phyloP scores from a whole-genome alignment of 2,888 invertebrate species.

The Ametastegia equiseti region DNA sequence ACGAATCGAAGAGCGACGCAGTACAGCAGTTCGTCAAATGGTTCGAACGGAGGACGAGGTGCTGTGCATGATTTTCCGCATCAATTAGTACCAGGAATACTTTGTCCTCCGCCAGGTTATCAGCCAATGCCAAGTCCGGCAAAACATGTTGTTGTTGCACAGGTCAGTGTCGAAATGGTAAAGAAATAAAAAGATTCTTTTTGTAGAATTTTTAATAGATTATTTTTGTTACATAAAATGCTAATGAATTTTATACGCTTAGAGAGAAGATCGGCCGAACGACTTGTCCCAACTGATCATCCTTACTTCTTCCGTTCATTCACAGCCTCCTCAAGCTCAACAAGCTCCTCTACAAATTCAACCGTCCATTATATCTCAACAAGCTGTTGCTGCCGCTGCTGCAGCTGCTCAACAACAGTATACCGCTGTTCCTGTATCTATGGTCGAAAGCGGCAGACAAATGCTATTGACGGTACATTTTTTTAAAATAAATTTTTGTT shows the following conservation, averaged over 20 bases:
- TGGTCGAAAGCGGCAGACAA: slow-evolving; percentile 91
- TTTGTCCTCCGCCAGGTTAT: slow-evolving; percentile 91
- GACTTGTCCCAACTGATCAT: too few species aligned
- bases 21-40: slow-evolving; percentile 82
- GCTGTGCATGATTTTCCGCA: slow-evolving; percentile 88
- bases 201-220: too few species aligned
- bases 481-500: too few species aligned
- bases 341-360: slow-evolving; percentile 86
- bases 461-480: slow-evolving; percentile 84
- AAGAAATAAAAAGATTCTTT: slow-evolving; percentile 14
- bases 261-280: too few species aligned
- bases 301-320: not conserved
- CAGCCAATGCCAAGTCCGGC: slow-evolving; percentile 87
- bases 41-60: slow-evolving; percentile 71
- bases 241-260: too few species aligned
- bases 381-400: slow-evolving; percentile 79
- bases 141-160: slow-evolving; percentile 83
- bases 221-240: too few species aligned
- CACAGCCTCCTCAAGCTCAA: slow-evolving; percentile 79
- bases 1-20: slow-evolving; percentile 78
- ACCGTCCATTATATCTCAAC: slow-evolving; percentile 88
- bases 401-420: slow-evolving; percentile 91
- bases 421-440: slow-evolving; percentile 89
- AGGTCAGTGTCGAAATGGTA: slow-evolving; percentile 61
- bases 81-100: slow-evolving; percentile 94